Percentiles rank a stretch among this genome's conserved stretches.
Conservation (phyloP, 2,888 invertebrate species). For the Artemia sinica region DNA sequence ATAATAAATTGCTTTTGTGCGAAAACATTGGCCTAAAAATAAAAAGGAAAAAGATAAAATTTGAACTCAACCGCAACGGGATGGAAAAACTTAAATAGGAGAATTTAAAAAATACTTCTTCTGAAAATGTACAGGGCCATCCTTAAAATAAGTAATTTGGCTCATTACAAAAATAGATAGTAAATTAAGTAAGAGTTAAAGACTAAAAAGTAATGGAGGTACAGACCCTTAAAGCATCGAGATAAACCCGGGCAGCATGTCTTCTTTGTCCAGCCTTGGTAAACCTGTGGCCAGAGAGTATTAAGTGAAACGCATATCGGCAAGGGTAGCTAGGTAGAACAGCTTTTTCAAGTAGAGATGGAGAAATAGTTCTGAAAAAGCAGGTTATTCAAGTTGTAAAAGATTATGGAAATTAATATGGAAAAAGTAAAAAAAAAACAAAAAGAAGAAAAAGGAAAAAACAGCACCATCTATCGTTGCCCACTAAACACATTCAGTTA, state of each 20-base stretch:
- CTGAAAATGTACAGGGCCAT: no score
- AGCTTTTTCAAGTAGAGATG: no score
- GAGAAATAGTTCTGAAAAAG: no score
- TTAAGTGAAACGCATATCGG: constrained; percentile 91
- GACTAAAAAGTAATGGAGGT: not conserved
- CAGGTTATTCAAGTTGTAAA: no score
- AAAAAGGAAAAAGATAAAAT: not conserved
- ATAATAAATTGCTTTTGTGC: not conserved
- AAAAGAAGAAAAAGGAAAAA: no score
- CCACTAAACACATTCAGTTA: no score
- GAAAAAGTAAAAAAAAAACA: no score
- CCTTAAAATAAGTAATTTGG: no score
- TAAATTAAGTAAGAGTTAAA: no score
- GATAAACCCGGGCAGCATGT: constrained; percentile 78
- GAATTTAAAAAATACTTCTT: not conserved
- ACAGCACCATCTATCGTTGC: no score
- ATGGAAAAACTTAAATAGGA: not conserved
- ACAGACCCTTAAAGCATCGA: constrained; percentile 66
- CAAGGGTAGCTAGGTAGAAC: constrained; percentile 43
- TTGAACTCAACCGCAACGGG: not conserved
- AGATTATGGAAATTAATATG: no score
- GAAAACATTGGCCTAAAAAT: constrained; percentile 11
- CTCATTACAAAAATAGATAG: not conserved
- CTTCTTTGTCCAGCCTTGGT: constrained; percentile 79
- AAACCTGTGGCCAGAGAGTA: constrained; percentile 84